Percentiles rank a stretch among this genome's conserved stretches.
phyloP scores from a whole-genome alignment of 1,140 invertebrate species.

The Papilio polytes region DNA sequence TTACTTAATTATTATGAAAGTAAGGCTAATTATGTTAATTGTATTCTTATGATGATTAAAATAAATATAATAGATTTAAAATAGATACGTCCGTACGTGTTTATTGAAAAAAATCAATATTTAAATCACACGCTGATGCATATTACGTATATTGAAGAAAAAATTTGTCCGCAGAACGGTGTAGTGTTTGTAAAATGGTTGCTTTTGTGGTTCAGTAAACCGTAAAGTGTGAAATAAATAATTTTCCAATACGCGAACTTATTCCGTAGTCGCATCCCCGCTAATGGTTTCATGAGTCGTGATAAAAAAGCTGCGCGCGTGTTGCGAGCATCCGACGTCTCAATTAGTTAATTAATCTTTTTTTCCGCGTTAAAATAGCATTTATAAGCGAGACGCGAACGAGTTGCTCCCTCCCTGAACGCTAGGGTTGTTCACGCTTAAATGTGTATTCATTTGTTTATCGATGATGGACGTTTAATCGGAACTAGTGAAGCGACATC shows the following conservation, averaged over 20 bases:
- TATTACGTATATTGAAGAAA: slow-evolving; percentile 25
- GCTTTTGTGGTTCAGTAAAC: slow-evolving; percentile 38
- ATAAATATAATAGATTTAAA: not conserved
- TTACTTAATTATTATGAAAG: slow-evolving; percentile 19
- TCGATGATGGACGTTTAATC: slow-evolving; percentile 36
- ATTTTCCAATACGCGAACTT: slow-evolving; percentile 41
- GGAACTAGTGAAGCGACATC: slow-evolving; percentile 11
- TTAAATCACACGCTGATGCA: not conserved
- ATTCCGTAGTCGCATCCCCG: slow-evolving; percentile 34
- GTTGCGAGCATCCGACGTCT: slow-evolving; percentile 66
- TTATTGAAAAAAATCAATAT: not conserved
- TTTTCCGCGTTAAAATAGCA: slow-evolving; percentile 83
- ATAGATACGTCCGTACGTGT: not conserved
- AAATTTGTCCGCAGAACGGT: slow-evolving; percentile 29
- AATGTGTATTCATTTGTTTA: slow-evolving; percentile 37
- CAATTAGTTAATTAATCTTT: slow-evolving; percentile 84
- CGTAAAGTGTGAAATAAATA: slow-evolving; percentile 41
- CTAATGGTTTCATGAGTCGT: slow-evolving; percentile 40
- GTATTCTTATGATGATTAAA: not conserved
- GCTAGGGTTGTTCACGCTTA: slow-evolving; percentile 60
- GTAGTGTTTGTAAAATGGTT: slow-evolving; percentile 38
- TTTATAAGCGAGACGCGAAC: slow-evolving; percentile 80
- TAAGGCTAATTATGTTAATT: not conserved
- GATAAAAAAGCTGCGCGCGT: slow-evolving; percentile 51
- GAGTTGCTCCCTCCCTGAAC: slow-evolving; percentile 72